Conservation (phyloP, 23 tunicate species). For the Diplosoma virens region DNA sequence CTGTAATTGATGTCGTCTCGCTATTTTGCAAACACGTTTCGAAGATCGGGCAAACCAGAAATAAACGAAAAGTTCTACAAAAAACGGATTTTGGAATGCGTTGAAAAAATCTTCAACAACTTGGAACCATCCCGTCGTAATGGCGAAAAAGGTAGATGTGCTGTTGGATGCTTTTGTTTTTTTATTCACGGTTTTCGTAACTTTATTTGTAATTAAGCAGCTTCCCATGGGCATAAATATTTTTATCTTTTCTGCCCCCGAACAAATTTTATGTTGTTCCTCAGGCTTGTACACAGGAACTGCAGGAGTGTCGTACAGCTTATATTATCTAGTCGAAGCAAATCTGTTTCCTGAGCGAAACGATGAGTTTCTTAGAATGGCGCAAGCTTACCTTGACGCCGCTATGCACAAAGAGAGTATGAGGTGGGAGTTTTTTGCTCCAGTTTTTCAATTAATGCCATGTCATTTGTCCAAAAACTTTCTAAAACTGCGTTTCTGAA, state of each 20-base stretch:
- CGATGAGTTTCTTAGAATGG: slow-evolving; percentile 10
- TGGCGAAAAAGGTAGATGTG: slow-evolving; percentile 19
- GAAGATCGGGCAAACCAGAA: background rate
- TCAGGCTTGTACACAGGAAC: slow-evolving; percentile 44
- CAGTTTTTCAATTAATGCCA: too few species aligned
- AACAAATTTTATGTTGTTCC: too few species aligned
- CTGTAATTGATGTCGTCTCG: too few species aligned
- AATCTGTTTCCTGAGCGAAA: slow-evolving; percentile 36
- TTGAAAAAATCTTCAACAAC: background rate
- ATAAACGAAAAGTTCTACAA: background rate
- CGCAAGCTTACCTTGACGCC: slow-evolving; percentile 11
- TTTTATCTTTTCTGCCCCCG: too few species aligned
- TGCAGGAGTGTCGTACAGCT: slow-evolving; percentile 42
- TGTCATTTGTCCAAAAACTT: too few species aligned
- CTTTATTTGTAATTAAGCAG: too few species aligned
- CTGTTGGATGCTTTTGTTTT: background rate
- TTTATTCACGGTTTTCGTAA: too few species aligned
- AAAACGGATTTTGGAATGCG: background rate
- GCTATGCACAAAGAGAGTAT: slow-evolving; percentile 22
- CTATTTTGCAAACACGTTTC: background rate
- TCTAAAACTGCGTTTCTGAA: background rate
- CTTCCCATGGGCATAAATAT: too few species aligned
- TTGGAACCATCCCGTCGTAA: background rate
- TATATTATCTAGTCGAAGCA: slow-evolving; percentile 28
- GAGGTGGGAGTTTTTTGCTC: background rate